Base-by-base conservation (phyloP, 2,888 invertebrate genomes). In the Synanthedon andrenaeformis region DNA sequence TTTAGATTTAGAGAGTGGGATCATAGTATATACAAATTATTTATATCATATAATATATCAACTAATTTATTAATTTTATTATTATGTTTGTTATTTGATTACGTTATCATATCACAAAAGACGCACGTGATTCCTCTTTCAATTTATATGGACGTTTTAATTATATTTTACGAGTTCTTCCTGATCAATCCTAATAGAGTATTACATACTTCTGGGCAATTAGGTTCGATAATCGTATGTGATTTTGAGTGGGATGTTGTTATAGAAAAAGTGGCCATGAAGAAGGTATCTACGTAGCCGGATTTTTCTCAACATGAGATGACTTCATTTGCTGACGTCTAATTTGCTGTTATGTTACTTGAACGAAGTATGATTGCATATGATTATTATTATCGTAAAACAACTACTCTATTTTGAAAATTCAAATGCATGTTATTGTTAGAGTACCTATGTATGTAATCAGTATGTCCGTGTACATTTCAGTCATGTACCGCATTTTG, bases 261-360 rank as follows among this genome's bases (percentile, higher is more conserved):
- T 57, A 57, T 69, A 76, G 77, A 85, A 86, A 83, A 85, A 82
- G 82, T 82, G 84, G 58, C 86, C 83, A 69, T 84, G 85, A 70
- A 70, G 64, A 35, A 35, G 35, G 6, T 35, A 35, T 76, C 74
- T 73, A 76, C 66, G 68, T 78, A 81, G 78, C 83, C 86, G 85
- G 85, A 84, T 86, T 81, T 79, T 72, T 74, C 67, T 67, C 67
- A 35, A 35, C 35, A 66, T 70, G 62, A 59, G 67, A 82, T 85
- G 79, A 85, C 74, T 79, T 86, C 85, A 85, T 74, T 65, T 61
- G 59, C 68, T 76, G 77, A 82, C 77, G 77, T 79, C 57, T 70
- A 66, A 70, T 72, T 65, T 75, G 65, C 76, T 73, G 76, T 79
- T 78, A 74, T 67, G 61, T 57, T 58, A 59, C 45, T 13, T 45